Base-by-base conservation (phyloP, 2,113 vertebrate genomes). In the Eretmochelys imbricata region DNA sequence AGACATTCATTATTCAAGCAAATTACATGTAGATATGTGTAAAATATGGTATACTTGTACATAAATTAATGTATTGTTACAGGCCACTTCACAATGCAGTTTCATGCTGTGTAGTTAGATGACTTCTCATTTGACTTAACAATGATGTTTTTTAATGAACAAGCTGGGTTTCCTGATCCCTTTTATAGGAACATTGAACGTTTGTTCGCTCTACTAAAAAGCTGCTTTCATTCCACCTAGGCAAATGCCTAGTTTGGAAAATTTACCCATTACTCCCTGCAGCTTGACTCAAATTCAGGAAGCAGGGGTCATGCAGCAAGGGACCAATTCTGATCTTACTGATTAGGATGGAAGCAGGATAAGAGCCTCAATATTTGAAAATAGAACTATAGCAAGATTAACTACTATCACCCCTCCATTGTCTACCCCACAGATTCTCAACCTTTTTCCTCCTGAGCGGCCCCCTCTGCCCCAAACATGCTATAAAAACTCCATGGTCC, bases 61-160 rank as follows among this genome's bases (percentile, higher is more conserved):
- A 51, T 84, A 88, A n/a, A 69, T 86, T 95, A 96, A 92, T 85
- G 65, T 81, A 49, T 50, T 75, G 65, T 91, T 82, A 84, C 48
- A 19, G 85, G n/a, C 42, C 0, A 2, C 69, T 84, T 96, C 84
- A 72, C 76, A 88, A 55, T 16, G 75, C 51, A n/a, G 57, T 82
- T 87, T 88, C 96, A 91, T 51, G 87, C 93, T 92, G 87, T 38
- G 48, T 31, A 13, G 51, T 80, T 89, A 89, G 62, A 91, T 82
- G 81, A 62, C 51, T 93, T 92, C 80, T 92, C 49, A 3, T 89
- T 89, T 93, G 94, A 93, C 91, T 94, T 65, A 93, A 82, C 42
- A 82, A 89, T 87, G 55, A 55, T 72, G 9, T 87, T 87, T 96
- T 97, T 97, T 94, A 97, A 97, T 96, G 84, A 97, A 90, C 42